phyloP scores from a whole-genome alignment of 2,888 invertebrate species.

The Cheilosia scutellata region DNA sequence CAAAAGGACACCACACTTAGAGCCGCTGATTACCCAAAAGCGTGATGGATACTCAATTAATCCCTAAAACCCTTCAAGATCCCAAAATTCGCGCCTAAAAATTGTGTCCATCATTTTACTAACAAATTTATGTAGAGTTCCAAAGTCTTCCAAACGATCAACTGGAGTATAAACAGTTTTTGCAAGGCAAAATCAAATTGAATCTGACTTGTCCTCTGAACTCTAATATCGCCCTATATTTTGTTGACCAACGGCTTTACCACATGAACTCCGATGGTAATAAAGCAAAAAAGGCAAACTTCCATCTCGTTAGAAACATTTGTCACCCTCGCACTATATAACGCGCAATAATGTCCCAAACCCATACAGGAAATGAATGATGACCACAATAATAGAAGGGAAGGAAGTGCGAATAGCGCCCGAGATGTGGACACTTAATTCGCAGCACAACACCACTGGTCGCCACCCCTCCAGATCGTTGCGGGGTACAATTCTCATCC shows the following conservation, averaged over 20 bases:
- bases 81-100: too few relatives aligned
- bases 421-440: constrained; percentile 76
- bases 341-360: constrained; percentile 56
- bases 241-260: background rate
- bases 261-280: background rate
- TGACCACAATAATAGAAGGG: constrained; percentile 75
- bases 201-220: background rate
- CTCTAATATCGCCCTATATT: background rate
- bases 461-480: constrained; percentile 16
- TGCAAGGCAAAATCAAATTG: background rate
- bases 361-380: constrained; percentile 73
- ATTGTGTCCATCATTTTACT: too few relatives aligned
- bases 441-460: constrained; percentile 60
- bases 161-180: too few relatives aligned
- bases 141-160: too few relatives aligned
- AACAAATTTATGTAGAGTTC: too few relatives aligned
- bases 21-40: too few relatives aligned
- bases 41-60: too few relatives aligned
- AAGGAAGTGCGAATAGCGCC: constrained; percentile 76
- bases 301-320: constrained; percentile 68
- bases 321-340: constrained; percentile 58
- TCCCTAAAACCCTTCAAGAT: too few relatives aligned
- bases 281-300: constrained; percentile 24
- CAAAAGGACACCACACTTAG: too few relatives aligned
- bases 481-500: constrained; percentile 23